A percentile compares a stretch with the other conserved stretches of the same genome.
Evolutionary conservation across 1,140 invertebrate genomes (phyloP).

Genomic region (Thalassaphorura encarpata): DNA sequence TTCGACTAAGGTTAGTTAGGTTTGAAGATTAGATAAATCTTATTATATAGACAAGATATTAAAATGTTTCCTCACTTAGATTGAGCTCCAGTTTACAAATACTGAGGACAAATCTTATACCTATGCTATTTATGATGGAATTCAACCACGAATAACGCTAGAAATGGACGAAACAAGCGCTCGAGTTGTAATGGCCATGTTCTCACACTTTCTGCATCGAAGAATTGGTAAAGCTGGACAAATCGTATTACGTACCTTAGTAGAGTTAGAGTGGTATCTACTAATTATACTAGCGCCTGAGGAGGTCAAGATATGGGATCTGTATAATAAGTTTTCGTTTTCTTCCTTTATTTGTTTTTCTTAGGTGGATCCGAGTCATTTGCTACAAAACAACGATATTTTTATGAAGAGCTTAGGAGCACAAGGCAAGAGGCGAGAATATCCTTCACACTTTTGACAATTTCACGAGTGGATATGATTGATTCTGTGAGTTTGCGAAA

Average conservation of each 20-base stretch:
- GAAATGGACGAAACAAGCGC: constrained; percentile 6
- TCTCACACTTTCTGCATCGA: constrained; percentile 15
- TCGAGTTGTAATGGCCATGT: constrained; percentile 12
- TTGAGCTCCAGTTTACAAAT: background rate
- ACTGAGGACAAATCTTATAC: background rate
- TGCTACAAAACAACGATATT: constrained; percentile 87
- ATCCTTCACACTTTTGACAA: constrained; percentile 57
- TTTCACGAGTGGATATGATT: constrained; percentile 9
- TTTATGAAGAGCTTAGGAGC: constrained; percentile 79
- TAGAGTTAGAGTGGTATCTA: too few relatives aligned
- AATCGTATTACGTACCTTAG: background rate
- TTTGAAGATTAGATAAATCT: background rate
- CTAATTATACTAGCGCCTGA: too few relatives aligned
- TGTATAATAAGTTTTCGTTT: too few relatives aligned
- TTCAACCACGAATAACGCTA: constrained; percentile 6
- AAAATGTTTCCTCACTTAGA: background rate
- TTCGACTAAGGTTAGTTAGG: constrained; percentile 61
- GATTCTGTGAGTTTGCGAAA: constrained; percentile 14
- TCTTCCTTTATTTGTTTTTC: constrained; percentile 10
- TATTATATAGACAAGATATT: background rate
- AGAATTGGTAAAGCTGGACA: constrained; percentile 4
- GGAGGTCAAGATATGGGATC: too few relatives aligned
- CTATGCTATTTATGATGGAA: constrained; percentile 3
- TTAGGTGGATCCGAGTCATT: constrained; percentile 80
- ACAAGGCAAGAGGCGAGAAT: constrained; percentile 66